Base-by-base conservation (phyloP, 64 coral and sea anemone species). In the Acropora yongei region DNA sequence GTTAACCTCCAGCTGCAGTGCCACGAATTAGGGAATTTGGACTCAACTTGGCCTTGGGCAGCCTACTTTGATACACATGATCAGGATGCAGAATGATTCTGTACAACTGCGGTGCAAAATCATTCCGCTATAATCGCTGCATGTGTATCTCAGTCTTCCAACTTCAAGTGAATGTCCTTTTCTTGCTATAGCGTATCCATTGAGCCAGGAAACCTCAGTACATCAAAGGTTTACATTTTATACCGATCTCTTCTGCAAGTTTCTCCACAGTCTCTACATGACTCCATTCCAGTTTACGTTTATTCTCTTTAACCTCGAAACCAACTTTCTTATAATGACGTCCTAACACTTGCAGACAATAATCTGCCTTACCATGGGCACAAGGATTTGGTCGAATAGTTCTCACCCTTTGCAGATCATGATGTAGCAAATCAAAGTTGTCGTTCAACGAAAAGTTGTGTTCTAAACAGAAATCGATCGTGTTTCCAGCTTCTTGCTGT, bases 301-400 rank as follows among this genome's bases (percentile, higher is more conserved):
- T 9, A 44, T 75, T 18, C 43, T 44, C 43, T 41, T 44, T 41
- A 1, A 44, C 6, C 73, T 75, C 73, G 4, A 75, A 9, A 41
- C 73, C 73, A 18, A 75, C 73, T 75, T 8, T 17, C 73, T 75
- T 75, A 75, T 75, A 75, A 75, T 75, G 73, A 75, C 73, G 73
- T 75, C 73, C 73, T 75, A 75, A 75, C 7, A 75, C 73, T 17
- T 75, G 73, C 7, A 75, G 73, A 75, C 73, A 75, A 75, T 75
- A 75, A 75, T 75, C 73, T 75, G 16, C 1, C 43, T 75, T 75
- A 75, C 18, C 16, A 75, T 75, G 8, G 7, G 73, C 7, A 16
- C 73, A 75, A 75, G 73, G 5, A 75, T 75, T 75, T 75, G 73
- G 73, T 75, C 13, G 18, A 75, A 75, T 0, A 75, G 73, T 75